Evolutionary conservation across 2,888 invertebrate genomes (phyloP).

Genomic region (Calameuta filiformis): DNA sequence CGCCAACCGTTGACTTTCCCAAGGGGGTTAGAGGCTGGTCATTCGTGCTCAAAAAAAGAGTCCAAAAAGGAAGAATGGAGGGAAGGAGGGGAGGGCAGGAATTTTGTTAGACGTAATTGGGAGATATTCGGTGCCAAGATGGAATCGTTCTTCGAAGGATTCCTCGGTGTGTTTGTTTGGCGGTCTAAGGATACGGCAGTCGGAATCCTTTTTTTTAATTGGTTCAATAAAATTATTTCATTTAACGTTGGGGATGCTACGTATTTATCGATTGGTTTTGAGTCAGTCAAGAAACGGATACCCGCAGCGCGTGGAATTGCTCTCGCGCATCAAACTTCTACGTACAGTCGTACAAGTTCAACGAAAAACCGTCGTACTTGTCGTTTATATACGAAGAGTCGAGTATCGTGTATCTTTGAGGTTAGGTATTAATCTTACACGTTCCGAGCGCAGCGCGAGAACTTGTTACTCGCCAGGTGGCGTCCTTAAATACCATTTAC

Average conservation of each 20-base stretch:
- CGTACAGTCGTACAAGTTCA: neutral
- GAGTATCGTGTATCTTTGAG: neutral
- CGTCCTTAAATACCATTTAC: neutral
- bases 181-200: no score
- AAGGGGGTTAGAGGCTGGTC: neutral
- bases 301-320: neutral
- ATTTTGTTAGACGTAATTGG: neutral
- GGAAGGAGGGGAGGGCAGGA: neutral
- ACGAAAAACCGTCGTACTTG: neutral
- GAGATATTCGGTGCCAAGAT: neutral
- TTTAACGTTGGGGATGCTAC: neutral
- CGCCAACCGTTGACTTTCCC: neutral
- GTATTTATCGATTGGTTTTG: neutral
- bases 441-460: neutral
- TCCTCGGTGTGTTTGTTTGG: no score
- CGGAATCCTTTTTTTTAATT: neutral
- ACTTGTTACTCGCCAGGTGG: constrained; percentile 3
- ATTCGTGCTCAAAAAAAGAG: neutral
- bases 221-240: neutral
- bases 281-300: neutral
- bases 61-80: neutral
- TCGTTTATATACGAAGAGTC: neutral
- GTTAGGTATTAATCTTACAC: neutral
- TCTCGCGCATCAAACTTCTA: neutral
- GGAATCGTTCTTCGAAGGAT: neutral